Percentiles rank a stretch among this genome's conserved stretches.
These are phyloP conservation scores for Pelusios castaneus DNA, from an alignment of 2,113 vertebrate species.

Conservation along the genomic window DNA sequence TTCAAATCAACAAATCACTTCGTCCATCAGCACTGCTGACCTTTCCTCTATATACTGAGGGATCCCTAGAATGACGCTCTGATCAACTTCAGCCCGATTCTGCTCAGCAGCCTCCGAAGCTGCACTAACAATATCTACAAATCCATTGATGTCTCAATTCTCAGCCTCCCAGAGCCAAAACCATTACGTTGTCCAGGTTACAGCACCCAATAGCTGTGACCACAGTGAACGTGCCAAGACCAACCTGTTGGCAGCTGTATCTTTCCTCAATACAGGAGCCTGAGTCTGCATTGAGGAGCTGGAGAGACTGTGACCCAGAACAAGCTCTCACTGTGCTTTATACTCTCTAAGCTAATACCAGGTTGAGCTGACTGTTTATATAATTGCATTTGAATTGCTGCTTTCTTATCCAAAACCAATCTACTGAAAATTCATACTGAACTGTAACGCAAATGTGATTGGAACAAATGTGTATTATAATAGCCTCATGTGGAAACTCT, in stretches of 20 bases:
- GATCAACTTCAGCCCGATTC: not conserved
- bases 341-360: slow-evolving; percentile 78
- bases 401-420: slow-evolving; percentile 78
- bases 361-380: slow-evolving; percentile 80
- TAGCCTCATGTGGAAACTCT: slow-evolving; percentile 73
- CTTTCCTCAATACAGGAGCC: slow-evolving; percentile 62
- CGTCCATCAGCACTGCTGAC: not conserved
- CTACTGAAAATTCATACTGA: slow-evolving; percentile 82
- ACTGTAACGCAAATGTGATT: slow-evolving; percentile 75
- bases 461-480: slow-evolving; percentile 65
- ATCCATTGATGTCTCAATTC: not conserved
- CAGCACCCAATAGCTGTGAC: slow-evolving; percentile 42
- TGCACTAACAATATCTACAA: not conserved
- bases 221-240: slow-evolving; percentile 29
- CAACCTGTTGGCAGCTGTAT: slow-evolving; percentile 58
- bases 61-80: not conserved
- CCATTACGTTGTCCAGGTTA: slow-evolving; percentile 13
- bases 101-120: not conserved
- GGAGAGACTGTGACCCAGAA: slow-evolving; percentile 63
- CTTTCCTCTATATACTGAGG: not conserved
- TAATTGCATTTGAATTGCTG: slow-evolving; percentile 77
- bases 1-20: not conserved
- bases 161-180: slow-evolving; percentile 22
- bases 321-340: slow-evolving; percentile 72
- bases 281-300: slow-evolving; percentile 67